Evolutionary conservation across 2,797 vertebrate species (phyloP), one percentile per base, ranked within the genome.

Genomic region (Buceros bicornis): DNA sequence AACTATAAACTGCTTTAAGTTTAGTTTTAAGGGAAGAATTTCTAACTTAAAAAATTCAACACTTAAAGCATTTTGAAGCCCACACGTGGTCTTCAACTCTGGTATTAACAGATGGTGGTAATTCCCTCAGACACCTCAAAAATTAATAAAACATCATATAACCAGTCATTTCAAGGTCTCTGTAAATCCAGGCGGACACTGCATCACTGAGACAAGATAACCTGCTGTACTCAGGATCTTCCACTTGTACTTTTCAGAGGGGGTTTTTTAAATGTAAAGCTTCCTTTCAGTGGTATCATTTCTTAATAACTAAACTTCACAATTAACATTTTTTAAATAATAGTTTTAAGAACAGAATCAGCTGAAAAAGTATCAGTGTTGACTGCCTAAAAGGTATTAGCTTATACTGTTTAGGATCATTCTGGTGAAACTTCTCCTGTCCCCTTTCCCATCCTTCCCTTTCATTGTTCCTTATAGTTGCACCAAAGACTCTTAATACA

Each of bases 61-160:
- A 69, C 12, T 17, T 78, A 70, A 67, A 67, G 45, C 11, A 90
- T 64, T 87, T 72, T 72, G 62, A 93, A 93, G 81, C 26, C 15
- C 26, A 56, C 31, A 42, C 16, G 45, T 13, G 10, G 1, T 14
- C 67, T 94, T 42, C 50, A 19, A 83, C 37, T 77, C 33, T 47
- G 45, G 17, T 61, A 92, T 87, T 96, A 95, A 72, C 45, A 84
- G 73, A 90, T 58, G 26, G 80, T 76, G 28, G 31, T 19, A 92
- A 84, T 69, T 89, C 61, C 83, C 58, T 86, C 47, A 65, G 70
- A 87, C 28, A 72, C 42, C n/a, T 69, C 61, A 93, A 84, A 94
- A 94, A 87, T 73, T 85, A 85, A 87, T 57, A 93, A 80, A 95
- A 90, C 26, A 70, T 54, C 28, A 77, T 35, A 72, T 40, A 91